phyloP scores from a whole-genome alignment of 2,113 vertebrate genomes.

The Bostrychus sinensis region DNA sequence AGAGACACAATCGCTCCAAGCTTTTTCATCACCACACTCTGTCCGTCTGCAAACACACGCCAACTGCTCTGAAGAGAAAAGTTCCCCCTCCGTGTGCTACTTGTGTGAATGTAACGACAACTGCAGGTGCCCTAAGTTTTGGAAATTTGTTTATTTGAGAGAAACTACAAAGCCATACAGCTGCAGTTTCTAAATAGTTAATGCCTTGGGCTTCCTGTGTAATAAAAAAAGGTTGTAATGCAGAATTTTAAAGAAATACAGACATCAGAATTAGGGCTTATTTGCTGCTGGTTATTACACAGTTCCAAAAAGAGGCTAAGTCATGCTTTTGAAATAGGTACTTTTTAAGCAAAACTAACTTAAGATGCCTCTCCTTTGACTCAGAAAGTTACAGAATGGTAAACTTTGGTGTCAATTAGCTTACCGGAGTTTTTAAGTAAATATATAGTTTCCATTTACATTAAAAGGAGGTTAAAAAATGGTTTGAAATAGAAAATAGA shows the following conservation, averaged over 20 bases:
- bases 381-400: too few species aligned
- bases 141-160: not conserved
- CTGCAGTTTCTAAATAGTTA: slow-evolving; percentile 3
- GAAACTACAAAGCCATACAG: slow-evolving; percentile 16
- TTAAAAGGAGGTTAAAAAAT: too few species aligned
- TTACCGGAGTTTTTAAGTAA: too few species aligned
- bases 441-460: too few species aligned
- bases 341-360: too few species aligned
- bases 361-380: too few species aligned
- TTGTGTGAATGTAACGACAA: slow-evolving; percentile 41
- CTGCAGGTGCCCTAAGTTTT: slow-evolving; percentile 27
- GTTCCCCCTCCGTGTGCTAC: slow-evolving; percentile 1
- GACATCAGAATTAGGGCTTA: not conserved
- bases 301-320: not conserved
- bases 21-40: not conserved
- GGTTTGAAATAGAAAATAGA: too few species aligned
- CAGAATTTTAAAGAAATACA: not conserved
- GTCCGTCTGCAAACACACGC: slow-evolving; percentile 6
- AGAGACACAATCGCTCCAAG: slow-evolving; percentile 54
- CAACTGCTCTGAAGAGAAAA: slow-evolving; percentile 55
- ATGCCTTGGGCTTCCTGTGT: not conserved
- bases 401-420: too few species aligned
- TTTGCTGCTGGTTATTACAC: not conserved
- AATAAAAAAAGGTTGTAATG: not conserved
- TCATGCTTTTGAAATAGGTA: not conserved